Conservation (phyloP, 2,113 vertebrate genomes). For the Galeopterus variegatus region DNA sequence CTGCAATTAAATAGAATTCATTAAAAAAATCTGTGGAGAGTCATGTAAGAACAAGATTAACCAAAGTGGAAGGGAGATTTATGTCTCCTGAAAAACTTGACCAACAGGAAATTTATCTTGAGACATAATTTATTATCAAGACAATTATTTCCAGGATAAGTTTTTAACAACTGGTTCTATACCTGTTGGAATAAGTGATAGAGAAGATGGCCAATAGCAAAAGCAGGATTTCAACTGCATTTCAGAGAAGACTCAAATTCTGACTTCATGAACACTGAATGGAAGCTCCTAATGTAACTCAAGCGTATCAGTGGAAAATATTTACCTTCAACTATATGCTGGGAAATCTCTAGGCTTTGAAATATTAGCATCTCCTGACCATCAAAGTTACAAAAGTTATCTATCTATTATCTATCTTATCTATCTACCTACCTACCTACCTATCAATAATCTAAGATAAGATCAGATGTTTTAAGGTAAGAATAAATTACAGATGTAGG, state of each 20-base stretch:
- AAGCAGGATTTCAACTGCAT: not conserved
- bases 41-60: not conserved
- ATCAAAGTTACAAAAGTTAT: not conserved
- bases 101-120: too few species aligned
- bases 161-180: too few species aligned
- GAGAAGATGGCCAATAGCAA: not conserved
- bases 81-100: too few species aligned
- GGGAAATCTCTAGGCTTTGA: not conserved
- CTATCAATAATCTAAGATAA: not conserved
- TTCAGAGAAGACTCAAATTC: not conserved
- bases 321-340: not conserved
- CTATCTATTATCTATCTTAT: not conserved
- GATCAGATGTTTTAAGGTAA: not conserved
- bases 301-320: not conserved
- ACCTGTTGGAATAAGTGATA: not conserved
- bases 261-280: not conserved
- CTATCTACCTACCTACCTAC: not conserved
- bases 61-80: not conserved
- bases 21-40: not conserved
- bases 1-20: not conserved
- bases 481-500: not conserved
- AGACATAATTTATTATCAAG: too few species aligned
- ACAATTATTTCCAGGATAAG: not conserved
- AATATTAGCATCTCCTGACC: not conserved
- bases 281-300: not conserved